phyloP scores from a whole-genome alignment of 2,113 vertebrate genomes.

The Solea solea region DNA sequence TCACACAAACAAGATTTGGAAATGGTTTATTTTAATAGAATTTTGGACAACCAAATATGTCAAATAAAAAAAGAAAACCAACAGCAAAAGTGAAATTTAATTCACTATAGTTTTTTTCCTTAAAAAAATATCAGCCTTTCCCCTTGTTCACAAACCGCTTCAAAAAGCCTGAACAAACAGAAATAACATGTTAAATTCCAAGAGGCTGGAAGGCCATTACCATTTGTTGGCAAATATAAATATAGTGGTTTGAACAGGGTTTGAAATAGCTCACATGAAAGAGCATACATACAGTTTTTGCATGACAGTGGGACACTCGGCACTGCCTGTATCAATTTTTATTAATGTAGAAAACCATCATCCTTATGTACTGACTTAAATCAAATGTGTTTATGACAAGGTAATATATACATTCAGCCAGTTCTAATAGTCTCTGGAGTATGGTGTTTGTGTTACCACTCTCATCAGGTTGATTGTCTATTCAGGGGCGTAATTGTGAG shows the following conservation, averaged over 20 bases:
- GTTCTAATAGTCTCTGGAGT: slow-evolving; percentile 69
- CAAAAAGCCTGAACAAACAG: slow-evolving; percentile 68
- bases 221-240: slow-evolving; percentile 86
- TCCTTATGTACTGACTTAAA: slow-evolving; percentile 60
- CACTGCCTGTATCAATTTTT: slow-evolving; percentile 76
- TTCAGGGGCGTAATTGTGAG: slow-evolving; percentile 75
- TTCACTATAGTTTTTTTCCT: slow-evolving; percentile 70
- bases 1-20: slow-evolving; percentile 73
- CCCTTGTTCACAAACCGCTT: slow-evolving; percentile 79
- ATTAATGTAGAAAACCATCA: slow-evolving; percentile 80
- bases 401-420: slow-evolving; percentile 84
- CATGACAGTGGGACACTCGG: slow-evolving; percentile 75
- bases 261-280: slow-evolving; percentile 77
- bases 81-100: slow-evolving; percentile 72
- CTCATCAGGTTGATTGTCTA: slow-evolving; percentile 71
- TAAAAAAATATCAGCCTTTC: slow-evolving; percentile 83
- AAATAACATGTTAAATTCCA: slow-evolving; percentile 68
- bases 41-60: slow-evolving; percentile 80
- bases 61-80: slow-evolving; percentile 75
- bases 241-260: slow-evolving; percentile 86
- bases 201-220: slow-evolving; percentile 80
- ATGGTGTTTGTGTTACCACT: slow-evolving; percentile 52
- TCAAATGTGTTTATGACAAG: slow-evolving; percentile 75
- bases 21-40: slow-evolving; percentile 82
- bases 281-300: slow-evolving; percentile 73